These are phyloP conservation scores for Temnothorax nylanderi DNA, from an alignment of 1,140 invertebrate genomes.

Conservation along the genomic window DNA sequence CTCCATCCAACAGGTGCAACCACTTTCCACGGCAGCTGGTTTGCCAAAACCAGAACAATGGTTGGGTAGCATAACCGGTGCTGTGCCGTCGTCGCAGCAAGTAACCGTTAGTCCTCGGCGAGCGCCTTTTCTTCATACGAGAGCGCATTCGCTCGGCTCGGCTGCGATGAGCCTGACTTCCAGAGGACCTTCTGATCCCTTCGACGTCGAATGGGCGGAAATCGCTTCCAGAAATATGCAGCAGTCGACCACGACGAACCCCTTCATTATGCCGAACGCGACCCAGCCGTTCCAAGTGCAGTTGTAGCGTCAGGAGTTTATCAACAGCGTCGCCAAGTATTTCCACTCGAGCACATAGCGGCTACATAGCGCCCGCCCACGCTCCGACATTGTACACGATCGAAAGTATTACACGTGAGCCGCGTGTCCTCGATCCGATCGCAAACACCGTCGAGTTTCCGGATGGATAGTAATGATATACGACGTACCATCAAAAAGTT, in stretches of 20 bases:
- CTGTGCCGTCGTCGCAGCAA: slow-evolving; percentile 83
- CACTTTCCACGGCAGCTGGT: slow-evolving; percentile 76
- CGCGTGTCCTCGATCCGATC: background rate
- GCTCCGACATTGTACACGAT: slow-evolving; percentile 50
- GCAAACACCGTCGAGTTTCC: background rate
- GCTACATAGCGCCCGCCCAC: slow-evolving; percentile 34
- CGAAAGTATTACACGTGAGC: slow-evolving; percentile 67
- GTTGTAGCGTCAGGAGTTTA: slow-evolving; percentile 86
- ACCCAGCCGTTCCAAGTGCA: slow-evolving; percentile 89
- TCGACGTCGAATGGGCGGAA: slow-evolving; percentile 95
- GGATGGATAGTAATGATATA: background rate
- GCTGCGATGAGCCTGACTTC: slow-evolving; percentile 78
- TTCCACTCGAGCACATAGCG: slow-evolving; percentile 80
- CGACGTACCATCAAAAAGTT: background rate
- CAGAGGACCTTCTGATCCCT: slow-evolving; percentile 89
- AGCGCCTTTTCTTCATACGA: slow-evolving; percentile 88
- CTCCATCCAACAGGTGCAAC: slow-evolving; percentile 75
- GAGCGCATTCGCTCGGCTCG: slow-evolving; percentile 87
- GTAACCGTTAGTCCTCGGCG: slow-evolving; percentile 84
- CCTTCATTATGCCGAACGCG: slow-evolving; percentile 84
- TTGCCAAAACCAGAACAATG: slow-evolving; percentile 92
- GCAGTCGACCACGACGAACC: slow-evolving; percentile 84
- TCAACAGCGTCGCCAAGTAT: slow-evolving; percentile 80
- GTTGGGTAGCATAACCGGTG: slow-evolving; percentile 90
- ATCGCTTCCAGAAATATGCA: slow-evolving; percentile 84